These are phyloP conservation scores for Mustela erminea DNA, from an alignment of 2,797 vertebrate species.

Conservation along the genomic window DNA sequence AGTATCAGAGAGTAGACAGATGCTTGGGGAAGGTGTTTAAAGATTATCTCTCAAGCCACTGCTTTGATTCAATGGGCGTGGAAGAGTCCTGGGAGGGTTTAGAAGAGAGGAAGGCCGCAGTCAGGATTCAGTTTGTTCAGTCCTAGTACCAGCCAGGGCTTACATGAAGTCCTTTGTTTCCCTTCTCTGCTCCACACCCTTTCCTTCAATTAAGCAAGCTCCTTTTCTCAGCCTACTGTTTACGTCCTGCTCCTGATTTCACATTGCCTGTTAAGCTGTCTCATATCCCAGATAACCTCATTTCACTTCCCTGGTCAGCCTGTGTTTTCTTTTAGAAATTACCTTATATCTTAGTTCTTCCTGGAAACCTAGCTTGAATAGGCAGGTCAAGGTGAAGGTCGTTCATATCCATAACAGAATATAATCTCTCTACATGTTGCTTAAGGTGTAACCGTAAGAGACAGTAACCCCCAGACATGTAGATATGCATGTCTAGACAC, in stretches of 20 bases:
- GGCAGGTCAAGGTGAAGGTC: conserved; percentile 15
- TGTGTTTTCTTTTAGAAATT: conserved; percentile 45
- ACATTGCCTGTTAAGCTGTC: background rate
- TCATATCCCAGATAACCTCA: background rate
- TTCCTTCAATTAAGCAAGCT: conserved; percentile 35
- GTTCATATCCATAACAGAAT: background rate
- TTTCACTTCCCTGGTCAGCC: background rate
- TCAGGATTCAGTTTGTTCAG: background rate
- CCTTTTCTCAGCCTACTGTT: background rate
- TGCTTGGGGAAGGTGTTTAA: background rate
- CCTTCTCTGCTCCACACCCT: background rate
- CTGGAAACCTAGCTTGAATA: conserved; percentile 28
- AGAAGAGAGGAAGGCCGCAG: background rate
- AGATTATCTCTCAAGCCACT: background rate
- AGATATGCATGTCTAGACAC: background rate
- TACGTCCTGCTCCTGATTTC: background rate
- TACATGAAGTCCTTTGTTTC: background rate
- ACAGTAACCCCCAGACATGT: background rate
- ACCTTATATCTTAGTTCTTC: conserved; percentile 10
- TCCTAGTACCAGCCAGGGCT: background rate
- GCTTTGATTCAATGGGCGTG: background rate
- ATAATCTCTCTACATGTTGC: background rate
- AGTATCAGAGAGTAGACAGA: background rate
- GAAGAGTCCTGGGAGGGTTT: background rate
- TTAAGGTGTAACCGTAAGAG: background rate